Conservation (phyloP, 2,113 vertebrate genomes). For the Sinocyclocheilus grahami region DNA sequence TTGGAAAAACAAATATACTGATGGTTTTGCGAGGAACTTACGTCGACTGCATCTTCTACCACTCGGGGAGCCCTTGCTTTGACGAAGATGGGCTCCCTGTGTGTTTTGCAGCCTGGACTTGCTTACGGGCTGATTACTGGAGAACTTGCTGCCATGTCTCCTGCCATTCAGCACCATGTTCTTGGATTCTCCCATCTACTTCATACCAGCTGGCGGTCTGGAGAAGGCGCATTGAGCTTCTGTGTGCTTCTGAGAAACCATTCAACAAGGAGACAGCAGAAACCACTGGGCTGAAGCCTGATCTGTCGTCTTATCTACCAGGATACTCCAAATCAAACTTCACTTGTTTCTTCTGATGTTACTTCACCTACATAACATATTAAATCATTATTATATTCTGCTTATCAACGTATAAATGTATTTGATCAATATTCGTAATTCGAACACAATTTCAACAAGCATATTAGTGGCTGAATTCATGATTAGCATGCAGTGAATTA, state of each 20-base stretch:
- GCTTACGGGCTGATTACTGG: conserved; percentile 83
- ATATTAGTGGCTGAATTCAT: background rate
- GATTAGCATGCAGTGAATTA: background rate
- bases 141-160: conserved; percentile 92
- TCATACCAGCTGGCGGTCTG: conserved; percentile 93
- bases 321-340: background rate
- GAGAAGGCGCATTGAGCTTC: conserved; percentile 97
- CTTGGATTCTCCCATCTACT: conserved; percentile 99
- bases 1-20: background rate
- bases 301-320: background rate
- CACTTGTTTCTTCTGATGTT: background rate
- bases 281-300: conserved; percentile 67
- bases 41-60: conserved; percentile 90
- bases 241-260: conserved; percentile 78
- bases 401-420: background rate
- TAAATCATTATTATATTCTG: background rate
- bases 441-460: background rate
- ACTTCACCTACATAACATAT: conserved; percentile 23
- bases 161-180: conserved; percentile 99
- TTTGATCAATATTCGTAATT: background rate
- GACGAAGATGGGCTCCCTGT: conserved; percentile 83
- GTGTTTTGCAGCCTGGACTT: conserved; percentile 83
- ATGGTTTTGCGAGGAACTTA: conserved; percentile 71
- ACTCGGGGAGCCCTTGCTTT: conserved; percentile 75
- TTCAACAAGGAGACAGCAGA: conserved; percentile 69